Base-by-base conservation (phyloP, 2,888 invertebrate genomes). In the Aradus depressus region DNA sequence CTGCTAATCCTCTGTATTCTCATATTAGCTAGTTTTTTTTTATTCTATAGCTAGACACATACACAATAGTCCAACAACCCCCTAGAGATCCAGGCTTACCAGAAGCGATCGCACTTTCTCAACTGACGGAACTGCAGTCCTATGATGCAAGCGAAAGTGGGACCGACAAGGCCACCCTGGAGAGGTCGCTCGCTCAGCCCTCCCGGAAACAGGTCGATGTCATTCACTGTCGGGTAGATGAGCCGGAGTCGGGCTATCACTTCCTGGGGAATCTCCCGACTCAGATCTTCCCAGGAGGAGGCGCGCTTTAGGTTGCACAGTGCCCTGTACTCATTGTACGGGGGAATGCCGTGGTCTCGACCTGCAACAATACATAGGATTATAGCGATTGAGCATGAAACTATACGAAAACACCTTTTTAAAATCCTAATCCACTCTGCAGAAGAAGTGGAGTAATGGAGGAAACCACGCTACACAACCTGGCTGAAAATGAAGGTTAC, bases 131-230 rank as follows among this genome's bases (percentile, higher is more conserved):
- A 95, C 70, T 96, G 96, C 45, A 88, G 86, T 48, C 90, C 95
- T 61, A 97, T 90, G 62, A 97, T 85, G 65, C 90, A 85, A 12
- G 91, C 92, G 64, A 96, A 85, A 0, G 95, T 95, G 0, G 95
- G 95, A 3, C 96, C 96, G 0, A 96, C 86, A 0, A 91, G 70
- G 4, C 90, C 93, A 4, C 95, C 95, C 63, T 87, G 87, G 4
- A 64, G 59, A 8, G 88, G 86, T 42, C 84, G 73, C 66, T 89
- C 86, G 60, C 90, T 86, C 81, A 96, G 83, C 2, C 92, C 88
- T 19, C 95, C 96, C 0, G 93, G 89, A 77, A 96, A 97, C 2
- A 96, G 73, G 68, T 97, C 91, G 51, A 97, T 90, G 66, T 97
- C 96, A 63, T 96, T 93, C 0, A 95, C 93, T 2, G 85, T 83